Evolutionary conservation across 2,797 vertebrate genomes (phyloP).

Genomic region (Apogon hyalosoma): DNA sequence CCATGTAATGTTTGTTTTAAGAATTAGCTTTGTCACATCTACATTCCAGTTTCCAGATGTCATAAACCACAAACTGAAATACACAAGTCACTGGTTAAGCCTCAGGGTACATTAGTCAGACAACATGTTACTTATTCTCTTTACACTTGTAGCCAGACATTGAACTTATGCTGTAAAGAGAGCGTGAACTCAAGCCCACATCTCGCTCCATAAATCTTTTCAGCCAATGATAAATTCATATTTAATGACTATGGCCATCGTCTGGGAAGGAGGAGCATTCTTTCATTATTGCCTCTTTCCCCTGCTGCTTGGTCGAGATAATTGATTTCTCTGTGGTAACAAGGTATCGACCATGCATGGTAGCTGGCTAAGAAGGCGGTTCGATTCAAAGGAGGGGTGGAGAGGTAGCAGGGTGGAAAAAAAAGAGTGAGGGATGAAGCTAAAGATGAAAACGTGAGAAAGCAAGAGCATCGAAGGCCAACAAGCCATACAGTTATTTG

Average conservation of each 20-base stretch:
- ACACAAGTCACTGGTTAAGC: conserved; percentile 18
- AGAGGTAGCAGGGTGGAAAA: conserved; percentile 30
- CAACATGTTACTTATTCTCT: conserved; percentile 47
- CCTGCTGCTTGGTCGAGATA: conserved; percentile 83
- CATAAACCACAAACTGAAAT: conserved; percentile 2
- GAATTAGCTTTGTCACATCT: not conserved
- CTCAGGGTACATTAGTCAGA: conserved; percentile 13
- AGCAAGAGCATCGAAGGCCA: conserved; percentile 53
- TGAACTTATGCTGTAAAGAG: conserved; percentile 52
- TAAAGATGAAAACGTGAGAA: conserved; percentile 45
- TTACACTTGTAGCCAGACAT: conserved; percentile 54
- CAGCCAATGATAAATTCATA: conserved; percentile 82
- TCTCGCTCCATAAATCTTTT: conserved; percentile 73
- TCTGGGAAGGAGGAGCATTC: conserved; percentile 81
- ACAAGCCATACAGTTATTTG: conserved; percentile 71
- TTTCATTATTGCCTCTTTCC: conserved; percentile 84
- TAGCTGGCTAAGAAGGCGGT: conserved; percentile 73
- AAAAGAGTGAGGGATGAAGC: conserved; percentile 39
- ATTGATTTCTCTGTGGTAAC: conserved; percentile 88
- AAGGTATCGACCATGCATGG: conserved; percentile 85
- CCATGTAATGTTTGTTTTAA: not conserved
- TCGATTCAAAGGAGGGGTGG: conserved; percentile 78
- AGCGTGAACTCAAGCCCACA: conserved; percentile 56
- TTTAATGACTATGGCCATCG: conserved; percentile 80
- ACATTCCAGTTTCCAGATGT: not conserved